Evolutionary conservation across 2,797 vertebrate species (phyloP).

Genomic region (Knipowitschia caucasica): DNA sequence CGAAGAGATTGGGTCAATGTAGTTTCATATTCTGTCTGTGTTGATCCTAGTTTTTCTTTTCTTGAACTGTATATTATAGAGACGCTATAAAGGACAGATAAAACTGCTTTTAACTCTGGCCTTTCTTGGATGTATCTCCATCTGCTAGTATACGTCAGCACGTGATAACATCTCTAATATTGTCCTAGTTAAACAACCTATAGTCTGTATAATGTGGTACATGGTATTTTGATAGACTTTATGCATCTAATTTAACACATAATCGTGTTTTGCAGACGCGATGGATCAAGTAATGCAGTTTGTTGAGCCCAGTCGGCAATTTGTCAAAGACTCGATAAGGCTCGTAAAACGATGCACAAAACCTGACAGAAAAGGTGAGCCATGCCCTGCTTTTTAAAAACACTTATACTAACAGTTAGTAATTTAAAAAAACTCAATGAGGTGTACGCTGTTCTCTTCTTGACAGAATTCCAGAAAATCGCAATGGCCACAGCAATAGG

Average conservation of each 20-base stretch:
- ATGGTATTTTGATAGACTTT: too few species aligned
- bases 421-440: not conserved
- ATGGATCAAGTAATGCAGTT: slow-evolving; percentile 99
- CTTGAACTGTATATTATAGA: not conserved
- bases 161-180: too few species aligned
- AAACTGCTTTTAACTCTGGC: not conserved
- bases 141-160: slow-evolving; percentile 42
- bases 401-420: not conserved
- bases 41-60: not conserved
- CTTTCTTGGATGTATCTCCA: not conserved
- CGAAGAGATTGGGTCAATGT: not conserved
- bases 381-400: too few species aligned
- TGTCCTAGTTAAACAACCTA: too few species aligned
- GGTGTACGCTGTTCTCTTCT: not conserved
- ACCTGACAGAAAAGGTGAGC: slow-evolving; percentile 95
- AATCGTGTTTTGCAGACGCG: slow-evolving; percentile 34
- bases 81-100: not conserved
- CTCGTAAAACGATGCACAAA: slow-evolving; percentile 98
- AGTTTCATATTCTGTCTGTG: not conserved
- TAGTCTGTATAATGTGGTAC: too few species aligned
- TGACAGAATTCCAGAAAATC: slow-evolving; percentile 96
- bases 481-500: slow-evolving; percentile 99
- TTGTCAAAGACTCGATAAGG: slow-evolving; percentile 96
- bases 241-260: not conserved
- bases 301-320: slow-evolving; percentile 95